phyloP scores from a whole-genome alignment of 2,888 invertebrate genomes.

The Chamaedrilus cognettii region DNA sequence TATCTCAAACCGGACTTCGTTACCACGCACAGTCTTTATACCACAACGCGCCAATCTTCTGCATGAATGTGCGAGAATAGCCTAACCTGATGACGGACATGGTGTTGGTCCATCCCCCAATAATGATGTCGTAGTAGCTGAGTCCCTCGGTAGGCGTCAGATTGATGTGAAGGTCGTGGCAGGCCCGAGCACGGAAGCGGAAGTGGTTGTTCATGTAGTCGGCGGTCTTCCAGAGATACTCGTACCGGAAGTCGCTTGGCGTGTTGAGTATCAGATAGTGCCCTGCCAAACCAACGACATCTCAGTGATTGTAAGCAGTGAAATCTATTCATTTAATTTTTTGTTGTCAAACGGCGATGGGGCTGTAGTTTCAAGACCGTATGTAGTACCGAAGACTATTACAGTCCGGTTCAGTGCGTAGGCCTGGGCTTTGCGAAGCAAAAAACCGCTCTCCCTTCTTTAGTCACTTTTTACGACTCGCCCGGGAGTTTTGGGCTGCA shows the following conservation, averaged over 20 bases:
- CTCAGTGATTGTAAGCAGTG: neutral
- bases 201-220: constrained; percentile 16
- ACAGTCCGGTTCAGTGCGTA: too few species aligned
- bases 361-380: too few species aligned
- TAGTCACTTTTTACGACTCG: too few species aligned
- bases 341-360: too few species aligned
- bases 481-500: too few species aligned
- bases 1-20: too few species aligned
- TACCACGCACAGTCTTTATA: too few species aligned
- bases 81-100: constrained; percentile 14
- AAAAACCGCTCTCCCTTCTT: too few species aligned
- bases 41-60: too few species aligned
- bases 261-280: constrained; percentile 11
- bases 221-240: constrained; percentile 19
- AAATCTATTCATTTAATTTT: too few species aligned
- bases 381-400: too few species aligned
- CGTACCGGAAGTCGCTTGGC: constrained; percentile 21
- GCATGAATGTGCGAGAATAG: neutral
- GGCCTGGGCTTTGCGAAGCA: too few species aligned
- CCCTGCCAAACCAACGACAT: constrained; percentile 8
- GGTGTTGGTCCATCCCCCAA: constrained; percentile 22
- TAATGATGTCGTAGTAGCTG: constrained; percentile 12
- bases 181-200: constrained; percentile 18
- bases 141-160: constrained; percentile 9
- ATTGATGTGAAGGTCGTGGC: constrained; percentile 20